Conservation (phyloP, 2,888 invertebrate species). For the Antheraea assamensis region DNA sequence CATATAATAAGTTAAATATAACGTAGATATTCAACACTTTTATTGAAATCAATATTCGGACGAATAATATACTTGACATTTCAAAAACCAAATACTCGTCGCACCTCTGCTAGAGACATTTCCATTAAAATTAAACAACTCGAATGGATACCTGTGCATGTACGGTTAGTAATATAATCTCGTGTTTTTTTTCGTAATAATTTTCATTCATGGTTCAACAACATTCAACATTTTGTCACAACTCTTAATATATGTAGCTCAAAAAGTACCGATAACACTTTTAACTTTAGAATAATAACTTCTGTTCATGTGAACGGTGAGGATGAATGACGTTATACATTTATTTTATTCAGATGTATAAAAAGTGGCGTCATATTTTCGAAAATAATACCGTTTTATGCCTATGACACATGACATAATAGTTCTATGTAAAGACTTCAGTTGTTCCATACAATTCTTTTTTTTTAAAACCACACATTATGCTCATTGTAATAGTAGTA, state of each 20-base stretch:
- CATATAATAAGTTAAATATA: not conserved
- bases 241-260: not conserved
- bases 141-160: not conserved
- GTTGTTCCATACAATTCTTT: too few relatives aligned
- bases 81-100: not conserved
- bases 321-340: not conserved
- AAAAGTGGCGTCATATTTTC: not conserved
- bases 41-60: not conserved
- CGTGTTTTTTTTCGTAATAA: not conserved
- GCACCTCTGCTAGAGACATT: constrained; percentile 14
- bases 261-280: not conserved
- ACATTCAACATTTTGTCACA: not conserved
- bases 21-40: not conserved
- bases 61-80: not conserved
- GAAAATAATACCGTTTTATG: not conserved
- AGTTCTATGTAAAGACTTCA: not conserved
- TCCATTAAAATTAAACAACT: constrained; percentile 17
- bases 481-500: too few relatives aligned
- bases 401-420: not conserved
- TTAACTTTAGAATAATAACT: not conserved
- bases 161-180: constrained; percentile 6
- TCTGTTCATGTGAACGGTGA: not conserved
- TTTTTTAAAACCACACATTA: too few relatives aligned
- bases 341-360: not conserved
- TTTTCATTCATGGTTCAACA: not conserved